Conservation (phyloP, 2,797 vertebrate species). For the Acanthurus leucopareius region DNA sequence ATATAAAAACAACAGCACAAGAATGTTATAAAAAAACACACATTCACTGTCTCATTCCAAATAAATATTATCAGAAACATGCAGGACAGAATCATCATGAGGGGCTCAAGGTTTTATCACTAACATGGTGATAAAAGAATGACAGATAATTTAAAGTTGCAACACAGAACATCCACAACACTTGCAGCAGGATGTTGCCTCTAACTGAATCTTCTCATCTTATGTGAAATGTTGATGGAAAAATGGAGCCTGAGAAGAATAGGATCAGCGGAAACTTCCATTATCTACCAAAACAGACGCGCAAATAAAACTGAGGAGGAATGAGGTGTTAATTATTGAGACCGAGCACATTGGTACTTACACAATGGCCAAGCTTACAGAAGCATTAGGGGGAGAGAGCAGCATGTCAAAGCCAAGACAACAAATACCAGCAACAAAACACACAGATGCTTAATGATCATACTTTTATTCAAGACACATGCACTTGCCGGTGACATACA, state of each 20-base stretch:
- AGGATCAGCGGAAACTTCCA: constrained; percentile 30
- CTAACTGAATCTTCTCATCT: neutral
- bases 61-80: neutral
- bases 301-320: constrained; percentile 39
- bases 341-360: constrained; percentile 88
- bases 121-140: constrained; percentile 2
- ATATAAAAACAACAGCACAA: neutral
- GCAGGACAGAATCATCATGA: neutral
- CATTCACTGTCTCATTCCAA: neutral
- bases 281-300: constrained; percentile 40
- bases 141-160: neutral
- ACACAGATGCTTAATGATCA: constrained; percentile 75
- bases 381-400: constrained; percentile 87
- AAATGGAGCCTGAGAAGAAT: neutral
- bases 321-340: constrained; percentile 62
- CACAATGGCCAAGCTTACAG: constrained; percentile 98
- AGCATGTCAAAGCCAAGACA: constrained; percentile 84
- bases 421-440: constrained; percentile 70
- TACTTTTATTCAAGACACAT: constrained; percentile 32
- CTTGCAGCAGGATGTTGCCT: neutral
- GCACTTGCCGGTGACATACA: constrained; percentile 34
- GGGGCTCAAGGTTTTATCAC: neutral
- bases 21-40: neutral
- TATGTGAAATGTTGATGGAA: constrained; percentile 8
- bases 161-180: constrained; percentile 5